Conservation (phyloP, 2,797 vertebrate genomes). For the Perodicticus potto region DNA sequence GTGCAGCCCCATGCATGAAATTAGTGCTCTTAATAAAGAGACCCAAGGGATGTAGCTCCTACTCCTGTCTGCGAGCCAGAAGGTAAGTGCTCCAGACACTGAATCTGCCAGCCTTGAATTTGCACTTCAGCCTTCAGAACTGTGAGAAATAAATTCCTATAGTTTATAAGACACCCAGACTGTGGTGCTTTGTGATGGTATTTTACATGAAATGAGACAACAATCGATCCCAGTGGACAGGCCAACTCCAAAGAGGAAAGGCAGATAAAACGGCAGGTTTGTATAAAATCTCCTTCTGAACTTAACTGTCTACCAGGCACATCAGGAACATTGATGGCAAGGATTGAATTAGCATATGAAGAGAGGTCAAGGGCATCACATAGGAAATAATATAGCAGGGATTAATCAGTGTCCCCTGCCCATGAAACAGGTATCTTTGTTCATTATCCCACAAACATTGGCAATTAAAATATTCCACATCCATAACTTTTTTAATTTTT, state of each 20-base stretch:
- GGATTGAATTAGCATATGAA: fast-evolving
- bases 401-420: not conserved
- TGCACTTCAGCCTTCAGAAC: not conserved
- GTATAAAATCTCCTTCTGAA: not conserved
- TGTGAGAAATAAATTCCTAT: not conserved
- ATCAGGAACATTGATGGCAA: not conserved
- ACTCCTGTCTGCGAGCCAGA: not conserved
- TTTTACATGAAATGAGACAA: not conserved
- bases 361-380: not conserved
- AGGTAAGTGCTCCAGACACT: not conserved
- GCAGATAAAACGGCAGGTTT: not conserved
- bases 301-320: not conserved
- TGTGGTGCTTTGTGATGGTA: not conserved
- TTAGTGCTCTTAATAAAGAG: too few species aligned
- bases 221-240: not conserved
- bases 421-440: not conserved
- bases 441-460: fast-evolving
- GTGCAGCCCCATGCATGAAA: not conserved
- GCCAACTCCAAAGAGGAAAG: not conserved
- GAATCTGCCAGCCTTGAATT: too few species aligned
- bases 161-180: not conserved
- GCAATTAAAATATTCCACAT: not conserved
- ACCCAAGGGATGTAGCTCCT: not conserved
- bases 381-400: not conserved
- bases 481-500: not conserved